Base-by-base conservation (phyloP, 2,888 invertebrate species). In the Theretra japonica region DNA sequence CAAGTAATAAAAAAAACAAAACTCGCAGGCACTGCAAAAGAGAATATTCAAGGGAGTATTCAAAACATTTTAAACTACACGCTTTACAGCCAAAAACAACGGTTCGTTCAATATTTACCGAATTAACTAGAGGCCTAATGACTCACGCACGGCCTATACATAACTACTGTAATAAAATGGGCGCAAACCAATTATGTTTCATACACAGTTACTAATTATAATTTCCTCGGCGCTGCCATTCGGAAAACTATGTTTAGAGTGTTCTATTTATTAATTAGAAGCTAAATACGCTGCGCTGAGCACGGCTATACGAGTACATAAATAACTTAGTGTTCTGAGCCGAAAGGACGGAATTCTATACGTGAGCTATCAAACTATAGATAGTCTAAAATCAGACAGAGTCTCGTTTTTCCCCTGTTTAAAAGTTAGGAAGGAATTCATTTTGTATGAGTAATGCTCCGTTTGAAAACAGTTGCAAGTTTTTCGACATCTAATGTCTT, bases 201-300 rank as follows among this genome's bases (percentile, higher is more conserved):
- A 86, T 83, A 85, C 82, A 84, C 85, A 86, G 86, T 84, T 82
- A 85, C 84, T 89, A 88, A 89, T 89, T 88, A 89, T 88, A 88
- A 89, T 88, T 90, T 88, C 88, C 87, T 86, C 85, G 77, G 82
- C 77, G 83, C 86, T 79, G 80, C 87, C 85, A 85, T 86, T 85
- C 85, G 85, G 86, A 88, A 87, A 86, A 88, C 83, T 88, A 87
- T 88, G 86, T 87, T 87, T 88, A 86, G 86, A 82, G 80, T 87
- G 86, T 84, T 88, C 86, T 84, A 86, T 88, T 88, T 86, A 87
- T 83, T 88, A 88, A 89, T 88, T 88, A 87, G 85, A 76, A 76
- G 83, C 79, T 82, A 82, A 86, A 84, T 82, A 84, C 83, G 84
- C 83, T 85, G 85, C 85, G 82, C 81, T 83, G 83, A 85, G 75